Evolutionary conservation across 2,888 invertebrate genomes (phyloP), one percentile per base, ranked within the genome.

Genomic region (Branchellion lobata): DNA sequence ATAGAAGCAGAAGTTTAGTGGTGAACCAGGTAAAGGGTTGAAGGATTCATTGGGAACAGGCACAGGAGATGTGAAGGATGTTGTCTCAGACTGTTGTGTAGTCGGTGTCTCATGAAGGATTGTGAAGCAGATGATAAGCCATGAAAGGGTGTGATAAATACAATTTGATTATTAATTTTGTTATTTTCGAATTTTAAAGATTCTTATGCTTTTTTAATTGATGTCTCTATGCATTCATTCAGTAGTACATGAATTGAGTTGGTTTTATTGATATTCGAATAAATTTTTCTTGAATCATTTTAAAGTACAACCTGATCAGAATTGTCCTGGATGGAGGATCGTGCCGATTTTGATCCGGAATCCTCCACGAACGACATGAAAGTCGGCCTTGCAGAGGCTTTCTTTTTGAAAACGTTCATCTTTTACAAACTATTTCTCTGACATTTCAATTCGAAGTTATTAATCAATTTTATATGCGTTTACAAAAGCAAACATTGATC

Each of bases 321-420:
- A 57, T 18, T 18, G 14, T 57, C 14, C 24, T 57, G 61, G 24
- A 57, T 8, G n/a, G 61, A 57, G n/a, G 61, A n/a, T 18, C n/a
- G 8, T 3, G n/a, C 21, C 3, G 61, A n/a, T n/a, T 18, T 5
- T 5, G 3, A n/a, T 3, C 3, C 61, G 5, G 61, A 24, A 24
- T n/a, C 61, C 24, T 57, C 77, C 8, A 77, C 77, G 33, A 77
- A 77, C 21, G 77, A 77, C 31, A 77, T 65, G 33, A 77, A 77
- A 65, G 77, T 65, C 18, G 77, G 65, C 33, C 36, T 57, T 21
- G 33, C n/a, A 53, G 24, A 18, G 21, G 21, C 51, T 65, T 77
- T 77, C 29, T 34, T 77, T 34, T 77, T 77, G 24, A 57, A 57
- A 57, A 57, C 61, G 5, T 57, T 57, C 61, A 57, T 57, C 21